Evolutionary conservation across 2,888 invertebrate species (phyloP).

Genomic region (Lampropteryx suffumata): DNA sequence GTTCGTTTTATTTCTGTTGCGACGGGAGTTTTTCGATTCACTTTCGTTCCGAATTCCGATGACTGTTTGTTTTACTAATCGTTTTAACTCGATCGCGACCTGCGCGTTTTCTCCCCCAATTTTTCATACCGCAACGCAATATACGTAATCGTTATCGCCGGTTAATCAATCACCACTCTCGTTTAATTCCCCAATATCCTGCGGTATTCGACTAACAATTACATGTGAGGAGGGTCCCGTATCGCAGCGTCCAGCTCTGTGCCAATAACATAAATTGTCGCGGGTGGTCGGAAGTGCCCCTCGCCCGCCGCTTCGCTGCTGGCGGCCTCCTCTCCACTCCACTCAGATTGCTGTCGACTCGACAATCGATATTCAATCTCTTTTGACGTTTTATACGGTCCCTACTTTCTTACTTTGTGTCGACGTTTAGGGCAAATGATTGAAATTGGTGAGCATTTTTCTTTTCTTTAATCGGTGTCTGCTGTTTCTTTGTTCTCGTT

Average conservation of each 20-base stretch:
- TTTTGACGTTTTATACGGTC: slow-evolving; percentile 76
- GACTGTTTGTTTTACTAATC: slow-evolving; percentile 54
- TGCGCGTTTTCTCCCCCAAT: slow-evolving; percentile 44
- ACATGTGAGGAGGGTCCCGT: slow-evolving; percentile 76
- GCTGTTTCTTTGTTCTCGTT: slow-evolving; percentile 47
- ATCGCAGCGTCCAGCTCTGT: slow-evolving; percentile 67
- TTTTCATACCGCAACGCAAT: slow-evolving; percentile 61
- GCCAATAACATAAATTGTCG: slow-evolving; percentile 82
- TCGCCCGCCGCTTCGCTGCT: slow-evolving; percentile 36
- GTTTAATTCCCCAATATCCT: slow-evolving; percentile 80
- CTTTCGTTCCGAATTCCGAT: slow-evolving; percentile 45
- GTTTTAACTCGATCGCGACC: slow-evolving; percentile 42
- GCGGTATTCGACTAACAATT: slow-evolving; percentile 78
- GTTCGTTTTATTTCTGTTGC: slow-evolving; percentile 51
- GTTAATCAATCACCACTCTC: slow-evolving; percentile 76
- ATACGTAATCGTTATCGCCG: slow-evolving; percentile 71
- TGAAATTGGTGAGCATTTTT: slow-evolving; percentile 60
- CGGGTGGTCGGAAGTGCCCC: slow-evolving; percentile 68
- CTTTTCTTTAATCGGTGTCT: slow-evolving; percentile 56
- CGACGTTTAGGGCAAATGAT: slow-evolving; percentile 71
- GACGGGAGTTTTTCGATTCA: slow-evolving; percentile 50
- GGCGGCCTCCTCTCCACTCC: slow-evolving; percentile 35
- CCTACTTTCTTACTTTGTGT: slow-evolving; percentile 76
- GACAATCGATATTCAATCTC: slow-evolving; percentile 82
- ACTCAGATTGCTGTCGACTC: slow-evolving; percentile 71